Percentiles rank a stretch among this genome's conserved stretches.
Conservation (phyloP, 2,888 invertebrate species). For the Epsilonema sp. region DNA sequence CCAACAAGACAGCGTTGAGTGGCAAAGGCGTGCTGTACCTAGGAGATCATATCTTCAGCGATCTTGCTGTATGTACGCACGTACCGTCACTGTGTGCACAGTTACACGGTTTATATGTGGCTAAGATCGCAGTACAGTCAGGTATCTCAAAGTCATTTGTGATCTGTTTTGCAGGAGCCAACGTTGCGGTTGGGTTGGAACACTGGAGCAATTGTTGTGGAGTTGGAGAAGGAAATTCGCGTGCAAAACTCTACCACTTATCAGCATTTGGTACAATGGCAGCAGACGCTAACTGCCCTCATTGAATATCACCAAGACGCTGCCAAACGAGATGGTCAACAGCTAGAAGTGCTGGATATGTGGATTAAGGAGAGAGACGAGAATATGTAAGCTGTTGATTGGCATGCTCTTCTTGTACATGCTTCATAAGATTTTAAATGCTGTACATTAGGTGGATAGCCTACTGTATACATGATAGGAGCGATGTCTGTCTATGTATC, state of each 20-base stretch:
- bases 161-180: constrained; percentile 51
- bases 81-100: too few relatives aligned
- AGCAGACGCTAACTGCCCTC: constrained; percentile 68
- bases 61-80: constrained; percentile 51
- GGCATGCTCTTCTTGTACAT: too few relatives aligned
- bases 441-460: too few relatives aligned
- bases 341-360: too few relatives aligned
- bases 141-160: too few relatives aligned
- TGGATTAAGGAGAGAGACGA: too few relatives aligned
- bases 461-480: too few relatives aligned
- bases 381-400: too few relatives aligned
- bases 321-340: constrained; percentile 46
- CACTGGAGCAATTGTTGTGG: constrained; percentile 88
- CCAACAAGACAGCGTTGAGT: constrained; percentile 73
- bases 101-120: neutral
- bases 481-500: constrained; percentile 11
- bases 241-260: constrained; percentile 61
- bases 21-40: constrained; percentile 84
- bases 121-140: too few relatives aligned
- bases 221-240: constrained; percentile 78
- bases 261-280: constrained; percentile 68
- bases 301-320: constrained; percentile 72
- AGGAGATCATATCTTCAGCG: constrained; percentile 92
- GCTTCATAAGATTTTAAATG: too few relatives aligned
- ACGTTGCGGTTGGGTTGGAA: constrained; percentile 89